phyloP scores from a whole-genome alignment of 2,888 invertebrate species.

The Sesia apiformis region DNA sequence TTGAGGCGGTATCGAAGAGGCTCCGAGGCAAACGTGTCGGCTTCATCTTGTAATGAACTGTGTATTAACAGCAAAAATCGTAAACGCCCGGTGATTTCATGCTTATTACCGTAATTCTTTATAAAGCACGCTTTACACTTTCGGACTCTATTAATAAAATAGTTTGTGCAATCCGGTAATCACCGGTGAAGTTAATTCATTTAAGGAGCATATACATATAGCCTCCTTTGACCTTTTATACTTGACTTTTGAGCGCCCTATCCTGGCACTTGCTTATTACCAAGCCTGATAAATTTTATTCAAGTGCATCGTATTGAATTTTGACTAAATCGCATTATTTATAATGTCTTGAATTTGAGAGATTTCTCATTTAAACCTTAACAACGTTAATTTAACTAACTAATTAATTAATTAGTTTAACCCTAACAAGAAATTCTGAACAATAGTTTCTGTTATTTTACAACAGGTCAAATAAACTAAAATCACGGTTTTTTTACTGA shows the following conservation, averaged over 20 bases:
- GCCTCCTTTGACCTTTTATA: neutral
- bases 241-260: neutral
- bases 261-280: no score
- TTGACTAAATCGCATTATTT: no score
- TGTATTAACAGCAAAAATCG: neutral
- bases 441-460: no score
- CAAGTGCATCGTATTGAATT: no score
- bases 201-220: neutral
- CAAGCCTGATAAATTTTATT: no score
- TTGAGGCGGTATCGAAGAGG: neutral
- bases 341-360: no score
- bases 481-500: no score
- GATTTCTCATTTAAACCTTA: no score
- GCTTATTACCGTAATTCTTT: conserved; percentile 41
- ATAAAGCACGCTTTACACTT: conserved; percentile 12
- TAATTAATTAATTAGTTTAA: no score
- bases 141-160: neutral
- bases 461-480: no score
- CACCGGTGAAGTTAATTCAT: neutral
- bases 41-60: neutral
- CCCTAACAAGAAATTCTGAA: no score
- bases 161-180: neutral
- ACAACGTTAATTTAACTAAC: no score
- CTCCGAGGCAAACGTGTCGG: neutral
- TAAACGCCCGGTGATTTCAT: conserved; percentile 22